These are phyloP conservation scores for Coenonympha arcania DNA, from an alignment of 2,888 invertebrate species.

Conservation along the genomic window DNA sequence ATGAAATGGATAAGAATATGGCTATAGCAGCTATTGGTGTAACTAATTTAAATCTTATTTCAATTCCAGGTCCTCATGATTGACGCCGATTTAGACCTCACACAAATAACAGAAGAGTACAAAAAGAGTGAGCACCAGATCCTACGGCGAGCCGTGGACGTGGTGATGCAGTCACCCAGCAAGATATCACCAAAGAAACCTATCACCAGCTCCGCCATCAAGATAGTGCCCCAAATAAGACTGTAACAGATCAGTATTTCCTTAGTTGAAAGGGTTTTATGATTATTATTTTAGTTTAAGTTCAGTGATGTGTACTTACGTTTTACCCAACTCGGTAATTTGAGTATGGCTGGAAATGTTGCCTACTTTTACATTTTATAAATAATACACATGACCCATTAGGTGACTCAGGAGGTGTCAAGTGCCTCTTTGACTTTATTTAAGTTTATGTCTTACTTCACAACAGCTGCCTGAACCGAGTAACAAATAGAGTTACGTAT, in stretches of 20 bases:
- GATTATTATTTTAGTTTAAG: neutral
- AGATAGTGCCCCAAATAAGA: slow-evolving; percentile 55
- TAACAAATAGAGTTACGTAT: too few relatives aligned
- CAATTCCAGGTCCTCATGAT: slow-evolving; percentile 75
- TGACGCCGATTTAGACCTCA: slow-evolving; percentile 78
- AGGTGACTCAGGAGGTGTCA: too few relatives aligned
- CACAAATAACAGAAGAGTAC: slow-evolving; percentile 78
- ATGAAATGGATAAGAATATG: too few relatives aligned
- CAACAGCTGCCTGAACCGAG: too few relatives aligned
- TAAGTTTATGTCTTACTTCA: too few relatives aligned
- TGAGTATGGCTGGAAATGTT: too few relatives aligned
- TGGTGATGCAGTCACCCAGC: slow-evolving; percentile 65
- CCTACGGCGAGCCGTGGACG: slow-evolving; percentile 62
- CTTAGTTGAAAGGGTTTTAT: neutral
- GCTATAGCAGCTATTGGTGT: too few relatives aligned
- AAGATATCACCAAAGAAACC: slow-evolving; percentile 68
- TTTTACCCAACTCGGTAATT: too few relatives aligned
- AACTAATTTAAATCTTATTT: neutral
- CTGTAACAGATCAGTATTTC: slow-evolving; percentile 40
- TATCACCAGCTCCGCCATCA: slow-evolving; percentile 54
- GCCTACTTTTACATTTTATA: neutral
- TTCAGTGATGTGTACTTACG: neutral
- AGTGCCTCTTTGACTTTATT: too few relatives aligned
- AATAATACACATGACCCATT: too few relatives aligned
- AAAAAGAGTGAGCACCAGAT: slow-evolving; percentile 75